These are phyloP conservation scores for Brienomyrus longianalis DNA, from an alignment of 2,113 vertebrate genomes.

Conservation along the genomic window DNA sequence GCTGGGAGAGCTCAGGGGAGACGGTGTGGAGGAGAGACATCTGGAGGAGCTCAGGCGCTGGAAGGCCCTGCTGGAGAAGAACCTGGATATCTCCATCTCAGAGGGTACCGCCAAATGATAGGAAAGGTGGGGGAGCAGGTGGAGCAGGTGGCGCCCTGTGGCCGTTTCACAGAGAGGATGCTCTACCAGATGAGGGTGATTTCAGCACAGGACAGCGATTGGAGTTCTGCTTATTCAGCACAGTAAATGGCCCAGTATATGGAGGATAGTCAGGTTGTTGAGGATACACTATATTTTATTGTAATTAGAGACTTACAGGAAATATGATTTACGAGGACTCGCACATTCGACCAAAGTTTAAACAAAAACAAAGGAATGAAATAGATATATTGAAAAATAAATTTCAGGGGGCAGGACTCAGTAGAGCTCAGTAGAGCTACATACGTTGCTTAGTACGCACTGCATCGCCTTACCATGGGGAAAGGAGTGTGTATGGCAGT, in stretches of 20 bases:
- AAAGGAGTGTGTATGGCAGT: not conserved
- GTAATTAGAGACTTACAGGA: not conserved
- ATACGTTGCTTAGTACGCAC: not conserved
- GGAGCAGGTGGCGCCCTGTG: not conserved
- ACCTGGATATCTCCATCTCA: conserved; percentile 42
- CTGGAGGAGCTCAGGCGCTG: conserved; percentile 55
- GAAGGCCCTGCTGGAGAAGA: conserved; percentile 55
- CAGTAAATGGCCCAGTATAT: not conserved
- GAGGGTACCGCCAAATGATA: not conserved
- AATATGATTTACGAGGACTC: not conserved
- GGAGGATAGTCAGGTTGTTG: not conserved
- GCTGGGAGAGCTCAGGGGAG: conserved; percentile 53
- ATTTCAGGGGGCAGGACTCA: not conserved
- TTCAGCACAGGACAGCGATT: not conserved
- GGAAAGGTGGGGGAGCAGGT: not conserved
- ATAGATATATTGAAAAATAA: not conserved
- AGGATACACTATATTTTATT: not conserved
- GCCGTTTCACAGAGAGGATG: not conserved
- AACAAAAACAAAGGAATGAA: not conserved
- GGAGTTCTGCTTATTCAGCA: not conserved
- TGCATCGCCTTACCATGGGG: not conserved
- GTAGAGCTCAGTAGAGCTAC: not conserved
- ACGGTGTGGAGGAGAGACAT: conserved; percentile 39
- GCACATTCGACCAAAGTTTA: not conserved
- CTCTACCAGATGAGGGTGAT: not conserved